Evolutionary conservation across 1,140 invertebrate genomes (phyloP).

Genomic region (Pemphigus obesinymphae): DNA sequence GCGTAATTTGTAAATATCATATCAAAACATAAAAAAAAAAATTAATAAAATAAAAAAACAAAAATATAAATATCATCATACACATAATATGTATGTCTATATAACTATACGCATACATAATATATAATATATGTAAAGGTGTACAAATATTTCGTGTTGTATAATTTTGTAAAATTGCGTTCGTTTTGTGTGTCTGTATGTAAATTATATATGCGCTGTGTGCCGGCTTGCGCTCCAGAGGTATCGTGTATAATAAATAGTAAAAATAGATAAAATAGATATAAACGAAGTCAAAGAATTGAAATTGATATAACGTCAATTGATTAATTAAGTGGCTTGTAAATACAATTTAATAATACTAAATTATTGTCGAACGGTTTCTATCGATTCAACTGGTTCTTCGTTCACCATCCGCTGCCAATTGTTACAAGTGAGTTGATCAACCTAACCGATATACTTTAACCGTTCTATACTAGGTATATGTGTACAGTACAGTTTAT

Average conservation of each 20-base stretch:
- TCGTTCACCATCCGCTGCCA: not conserved
- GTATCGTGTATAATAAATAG: not conserved
- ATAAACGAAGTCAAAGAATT: not conserved
- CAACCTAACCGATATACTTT: not conserved
- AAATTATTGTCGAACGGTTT: not conserved
- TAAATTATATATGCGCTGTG: not conserved
- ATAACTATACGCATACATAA: not conserved
- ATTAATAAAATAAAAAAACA: not conserved
- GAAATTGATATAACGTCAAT: not conserved
- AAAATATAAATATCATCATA: not conserved
- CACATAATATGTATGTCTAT: not conserved
- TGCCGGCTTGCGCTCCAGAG: slow-evolving; percentile 7
- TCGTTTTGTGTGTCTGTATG: not conserved
- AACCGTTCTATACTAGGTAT: too few relatives aligned
- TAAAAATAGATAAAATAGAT: not conserved
- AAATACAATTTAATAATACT: not conserved
- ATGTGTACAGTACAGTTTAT: too few relatives aligned
- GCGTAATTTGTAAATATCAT: slow-evolving; percentile 39
- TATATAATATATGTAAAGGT: not conserved
- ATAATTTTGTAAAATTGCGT: slow-evolving; percentile 30
- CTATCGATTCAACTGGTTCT: slow-evolving; percentile 2
- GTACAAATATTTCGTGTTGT: slow-evolving; percentile 12
- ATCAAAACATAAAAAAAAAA: slow-evolving; percentile 24
- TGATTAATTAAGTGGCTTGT: not conserved
- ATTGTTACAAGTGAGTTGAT: not conserved